These are phyloP conservation scores for Perodicticus potto DNA, from an alignment of 2,797 vertebrate genomes.

Conservation along the genomic window DNA sequence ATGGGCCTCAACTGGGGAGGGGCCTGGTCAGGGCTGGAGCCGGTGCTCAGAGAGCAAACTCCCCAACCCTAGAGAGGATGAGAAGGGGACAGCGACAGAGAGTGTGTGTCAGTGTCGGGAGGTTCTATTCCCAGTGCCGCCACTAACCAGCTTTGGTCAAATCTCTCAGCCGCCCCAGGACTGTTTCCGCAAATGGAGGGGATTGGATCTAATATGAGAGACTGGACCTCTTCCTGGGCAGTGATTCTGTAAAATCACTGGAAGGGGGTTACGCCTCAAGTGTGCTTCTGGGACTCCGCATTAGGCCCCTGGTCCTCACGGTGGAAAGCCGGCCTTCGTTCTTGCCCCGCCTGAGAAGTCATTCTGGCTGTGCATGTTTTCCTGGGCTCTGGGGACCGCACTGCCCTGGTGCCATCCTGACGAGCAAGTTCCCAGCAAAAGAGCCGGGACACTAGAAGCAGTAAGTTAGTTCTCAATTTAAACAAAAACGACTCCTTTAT, in stretches of 20 bases:
- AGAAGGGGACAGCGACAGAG: rapidly evolving
- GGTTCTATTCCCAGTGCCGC: neutral
- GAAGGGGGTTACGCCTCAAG: neutral
- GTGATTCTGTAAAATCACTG: neutral
- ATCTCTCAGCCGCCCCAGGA: neutral
- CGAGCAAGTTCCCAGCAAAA: neutral
- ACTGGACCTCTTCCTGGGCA: neutral
- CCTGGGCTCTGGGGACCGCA: neutral
- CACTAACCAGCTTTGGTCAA: neutral
- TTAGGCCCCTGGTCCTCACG: rapidly evolving
- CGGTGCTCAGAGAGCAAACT: neutral
- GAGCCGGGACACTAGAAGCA: neutral
- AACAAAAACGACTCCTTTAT: neutral
- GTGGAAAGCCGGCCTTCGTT: neutral
- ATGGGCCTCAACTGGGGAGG: too few relatives aligned
- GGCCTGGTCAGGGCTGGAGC: neutral
- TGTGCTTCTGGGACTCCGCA: neutral
- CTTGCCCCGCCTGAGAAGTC: neutral
- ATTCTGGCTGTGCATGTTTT: neutral
- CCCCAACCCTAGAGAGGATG: neutral
- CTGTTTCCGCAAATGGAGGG: neutral
- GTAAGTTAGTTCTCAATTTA: rapidly evolving
- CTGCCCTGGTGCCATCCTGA: rapidly evolving
- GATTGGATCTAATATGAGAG: neutral
- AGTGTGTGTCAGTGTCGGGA: too few relatives aligned